phyloP scores from a whole-genome alignment of 2,113 vertebrate species.

The Oryzias javanicus region DNA sequence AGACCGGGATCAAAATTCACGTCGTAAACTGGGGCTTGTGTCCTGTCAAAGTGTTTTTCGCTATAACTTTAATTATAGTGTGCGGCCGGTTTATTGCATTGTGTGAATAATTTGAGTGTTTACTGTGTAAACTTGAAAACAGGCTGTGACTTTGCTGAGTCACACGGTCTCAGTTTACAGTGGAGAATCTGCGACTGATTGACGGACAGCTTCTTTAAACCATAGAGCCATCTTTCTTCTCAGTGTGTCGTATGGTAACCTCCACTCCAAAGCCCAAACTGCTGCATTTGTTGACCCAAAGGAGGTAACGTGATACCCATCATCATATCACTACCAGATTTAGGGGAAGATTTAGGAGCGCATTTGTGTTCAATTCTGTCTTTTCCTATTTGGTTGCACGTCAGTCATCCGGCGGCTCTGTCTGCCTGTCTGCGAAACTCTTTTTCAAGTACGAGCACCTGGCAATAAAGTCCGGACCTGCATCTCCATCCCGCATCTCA shows the following conservation, averaged over 20 bases:
- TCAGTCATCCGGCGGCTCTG: constrained; percentile 37
- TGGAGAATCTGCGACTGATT: not conserved
- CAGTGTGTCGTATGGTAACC: constrained; percentile 23
- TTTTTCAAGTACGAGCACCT: constrained; percentile 47
- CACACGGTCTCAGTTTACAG: not conserved
- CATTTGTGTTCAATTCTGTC: constrained; percentile 44
- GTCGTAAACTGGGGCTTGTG: not conserved
- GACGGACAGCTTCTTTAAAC: constrained; percentile 30
- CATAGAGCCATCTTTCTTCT: constrained; percentile 22
- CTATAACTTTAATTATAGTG: not conserved
- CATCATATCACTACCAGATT: constrained; percentile 54
- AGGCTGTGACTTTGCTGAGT: not conserved
- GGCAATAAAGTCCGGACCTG: constrained; percentile 49
- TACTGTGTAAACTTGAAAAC: constrained; percentile 8
- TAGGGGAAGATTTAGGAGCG: constrained; percentile 17
- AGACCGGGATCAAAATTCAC: not conserved
- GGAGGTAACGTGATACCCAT: constrained; percentile 39
- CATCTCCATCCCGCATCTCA: constrained; percentile 38
- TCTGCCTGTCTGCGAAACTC: constrained; percentile 15
- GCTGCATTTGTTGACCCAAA: constrained; percentile 34
- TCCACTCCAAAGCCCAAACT: constrained; percentile 36
- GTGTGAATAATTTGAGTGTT: not conserved
- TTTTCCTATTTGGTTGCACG: constrained; percentile 40
- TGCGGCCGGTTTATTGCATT: not conserved
- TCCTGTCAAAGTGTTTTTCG: constrained; percentile 1